Evolutionary conservation across 2,797 vertebrate genomes (phyloP).

Genomic region (Morelia viridis): DNA sequence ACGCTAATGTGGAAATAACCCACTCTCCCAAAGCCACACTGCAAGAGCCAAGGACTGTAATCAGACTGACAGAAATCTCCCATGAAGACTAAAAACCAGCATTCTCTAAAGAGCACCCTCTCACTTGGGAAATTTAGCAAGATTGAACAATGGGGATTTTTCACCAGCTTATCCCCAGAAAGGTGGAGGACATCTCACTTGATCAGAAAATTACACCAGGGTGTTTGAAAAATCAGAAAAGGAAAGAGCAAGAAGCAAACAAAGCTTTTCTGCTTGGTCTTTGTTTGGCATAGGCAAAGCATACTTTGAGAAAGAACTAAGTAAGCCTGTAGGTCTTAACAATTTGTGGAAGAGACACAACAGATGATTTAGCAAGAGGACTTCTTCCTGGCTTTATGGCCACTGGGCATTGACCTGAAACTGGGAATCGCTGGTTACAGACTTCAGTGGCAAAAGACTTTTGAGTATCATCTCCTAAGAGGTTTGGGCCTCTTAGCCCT

Average conservation of each 20-base stretch:
- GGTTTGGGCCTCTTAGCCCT: not conserved
- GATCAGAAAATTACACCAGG: not conserved
- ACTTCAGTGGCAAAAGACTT: not conserved
- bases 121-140: not conserved
- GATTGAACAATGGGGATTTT: not conserved
- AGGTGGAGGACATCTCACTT: not conserved
- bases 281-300: not conserved
- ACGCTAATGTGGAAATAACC: not conserved
- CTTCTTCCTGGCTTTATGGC: not conserved
- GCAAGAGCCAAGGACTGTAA: not conserved
- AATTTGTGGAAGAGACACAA: not conserved
- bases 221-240: conserved; percentile 34
- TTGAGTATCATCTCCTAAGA: not conserved
- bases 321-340: not conserved
- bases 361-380: not conserved
- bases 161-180: not conserved
- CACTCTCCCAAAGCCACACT: not conserved
- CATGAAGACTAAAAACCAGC: not conserved
- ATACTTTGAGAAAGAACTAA: not conserved
- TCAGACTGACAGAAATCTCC: not conserved
- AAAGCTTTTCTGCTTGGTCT: not conserved
- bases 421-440: not conserved
- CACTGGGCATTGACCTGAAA: too few relatives aligned
- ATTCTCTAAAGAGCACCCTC: too few relatives aligned
- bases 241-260: not conserved